phyloP scores from a whole-genome alignment of 2,888 invertebrate species.

The Branchipolynoe longqiensis region DNA sequence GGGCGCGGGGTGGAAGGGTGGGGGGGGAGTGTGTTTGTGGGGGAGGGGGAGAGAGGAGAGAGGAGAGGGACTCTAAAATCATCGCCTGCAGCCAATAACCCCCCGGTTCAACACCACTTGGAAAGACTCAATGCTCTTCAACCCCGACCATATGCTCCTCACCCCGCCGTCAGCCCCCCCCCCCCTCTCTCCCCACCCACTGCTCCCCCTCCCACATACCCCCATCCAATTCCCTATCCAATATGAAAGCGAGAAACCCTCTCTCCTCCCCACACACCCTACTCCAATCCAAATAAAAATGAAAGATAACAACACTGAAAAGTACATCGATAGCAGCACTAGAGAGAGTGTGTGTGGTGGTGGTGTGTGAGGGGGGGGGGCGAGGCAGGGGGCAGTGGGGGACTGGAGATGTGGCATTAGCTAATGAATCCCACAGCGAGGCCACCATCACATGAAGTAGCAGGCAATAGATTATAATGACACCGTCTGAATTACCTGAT shows the following conservation, averaged over 20 bases:
- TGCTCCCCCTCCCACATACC: too few species aligned
- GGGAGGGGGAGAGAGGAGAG: neutral
- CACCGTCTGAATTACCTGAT: conserved; percentile 19
- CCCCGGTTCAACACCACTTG: too few species aligned
- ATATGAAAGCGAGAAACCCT: neutral
- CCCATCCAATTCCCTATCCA: neutral
- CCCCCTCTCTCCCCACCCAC: neutral
- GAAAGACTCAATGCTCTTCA: neutral
- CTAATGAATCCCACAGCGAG: conserved; percentile 12
- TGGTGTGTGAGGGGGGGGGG: too few species aligned
- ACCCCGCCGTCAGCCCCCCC: neutral
- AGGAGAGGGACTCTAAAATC: conserved; percentile 32
- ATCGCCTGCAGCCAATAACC: neutral
- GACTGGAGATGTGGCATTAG: conserved; percentile 50
- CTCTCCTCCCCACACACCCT: neutral
- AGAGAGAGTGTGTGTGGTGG: too few species aligned
- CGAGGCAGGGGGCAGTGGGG: too few species aligned
- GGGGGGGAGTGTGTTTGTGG: too few species aligned
- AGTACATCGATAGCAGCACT: conserved; percentile 23
- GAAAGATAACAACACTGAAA: neutral
- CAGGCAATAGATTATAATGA: conserved; percentile 50
- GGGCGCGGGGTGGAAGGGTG: too few species aligned
- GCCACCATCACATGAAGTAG: conserved; percentile 19
- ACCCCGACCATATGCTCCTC: conserved; percentile 13
- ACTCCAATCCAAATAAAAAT: neutral